Percentiles rank a stretch among this genome's conserved stretches.
Evolutionary conservation across 2,113 vertebrate species (phyloP).

Genomic region (Sprattus sprattus): DNA sequence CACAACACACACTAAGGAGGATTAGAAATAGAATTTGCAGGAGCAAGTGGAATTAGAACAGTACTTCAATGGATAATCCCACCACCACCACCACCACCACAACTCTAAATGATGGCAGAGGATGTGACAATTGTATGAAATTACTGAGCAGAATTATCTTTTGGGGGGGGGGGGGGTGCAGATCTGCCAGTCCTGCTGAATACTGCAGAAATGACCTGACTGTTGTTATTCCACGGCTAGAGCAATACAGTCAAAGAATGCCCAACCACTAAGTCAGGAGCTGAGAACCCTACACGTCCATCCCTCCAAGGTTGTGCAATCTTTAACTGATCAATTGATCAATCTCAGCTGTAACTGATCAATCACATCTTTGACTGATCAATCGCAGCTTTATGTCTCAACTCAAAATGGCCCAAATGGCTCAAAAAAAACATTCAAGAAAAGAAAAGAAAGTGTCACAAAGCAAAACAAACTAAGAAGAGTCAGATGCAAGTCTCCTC

Average conservation of each 20-base stretch:
- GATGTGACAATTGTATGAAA: too few species aligned
- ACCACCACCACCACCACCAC: too few species aligned
- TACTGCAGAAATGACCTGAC: not conserved
- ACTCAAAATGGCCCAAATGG: not conserved
- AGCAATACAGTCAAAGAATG: not conserved
- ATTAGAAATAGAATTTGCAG: conserved; percentile 28
- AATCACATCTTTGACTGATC: not conserved
- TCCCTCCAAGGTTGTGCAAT: conserved; percentile 1
- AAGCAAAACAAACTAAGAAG: conserved; percentile 59
- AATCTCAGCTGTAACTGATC: not conserved
- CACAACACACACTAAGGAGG: conserved; percentile 43
- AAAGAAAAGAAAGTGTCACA: conserved; percentile 7
- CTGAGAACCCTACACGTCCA: not conserved
- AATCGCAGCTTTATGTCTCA: not conserved
- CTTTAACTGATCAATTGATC: not conserved
- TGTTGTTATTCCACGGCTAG: not conserved
- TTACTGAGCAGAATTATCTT: too few species aligned
- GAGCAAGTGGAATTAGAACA: conserved; percentile 48
- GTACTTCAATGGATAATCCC: conserved; percentile 6
- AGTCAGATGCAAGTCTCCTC: conserved; percentile 77
- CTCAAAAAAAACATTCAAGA: not conserved
- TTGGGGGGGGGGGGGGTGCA: not conserved
- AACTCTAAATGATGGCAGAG: too few species aligned
- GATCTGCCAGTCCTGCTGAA: not conserved
- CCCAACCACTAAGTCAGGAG: not conserved